phyloP scores from a whole-genome alignment of 2,113 vertebrate genomes.

The Clupea harengus region DNA sequence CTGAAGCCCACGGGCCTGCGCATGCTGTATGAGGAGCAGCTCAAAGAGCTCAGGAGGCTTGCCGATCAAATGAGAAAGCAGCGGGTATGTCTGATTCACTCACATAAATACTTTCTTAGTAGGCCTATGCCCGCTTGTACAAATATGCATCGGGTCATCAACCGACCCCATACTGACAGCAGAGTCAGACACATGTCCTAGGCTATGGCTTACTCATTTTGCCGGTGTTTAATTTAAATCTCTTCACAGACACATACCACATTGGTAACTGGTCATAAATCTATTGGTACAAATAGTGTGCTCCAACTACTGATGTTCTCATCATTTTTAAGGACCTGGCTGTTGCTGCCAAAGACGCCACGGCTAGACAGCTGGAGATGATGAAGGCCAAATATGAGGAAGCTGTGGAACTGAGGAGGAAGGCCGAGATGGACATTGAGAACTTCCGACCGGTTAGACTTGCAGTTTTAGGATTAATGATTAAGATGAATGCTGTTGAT shows the following conservation, averaged over 20 bases:
- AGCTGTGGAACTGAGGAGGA: constrained; percentile 68
- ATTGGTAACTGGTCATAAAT: background rate
- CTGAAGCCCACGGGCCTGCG: constrained; percentile 60
- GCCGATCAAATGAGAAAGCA: constrained; percentile 68
- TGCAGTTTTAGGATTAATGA: background rate
- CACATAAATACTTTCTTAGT: background rate
- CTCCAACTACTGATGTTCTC: background rate
- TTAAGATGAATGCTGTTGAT: background rate
- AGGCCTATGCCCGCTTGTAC: background rate
- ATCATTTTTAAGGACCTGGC: constrained; percentile 68
- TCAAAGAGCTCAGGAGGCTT: constrained; percentile 64
- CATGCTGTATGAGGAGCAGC: constrained; percentile 67
- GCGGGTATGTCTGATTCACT: constrained; percentile 52
- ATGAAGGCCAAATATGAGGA: constrained; percentile 74
- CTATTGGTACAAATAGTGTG: background rate
- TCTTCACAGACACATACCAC: background rate
- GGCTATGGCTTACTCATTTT: too few relatives aligned
- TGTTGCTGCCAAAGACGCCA: constrained; percentile 64
- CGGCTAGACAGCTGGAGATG: constrained; percentile 63
- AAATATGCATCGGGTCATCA: background rate
- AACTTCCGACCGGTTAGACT: constrained; percentile 70
- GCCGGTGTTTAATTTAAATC: background rate
- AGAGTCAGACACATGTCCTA: too few relatives aligned
- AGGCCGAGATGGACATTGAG: constrained; percentile 72
- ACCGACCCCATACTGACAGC: background rate